These are phyloP conservation scores for Chrysochloris asiatica DNA, from an alignment of 2,113 vertebrate genomes.

Conservation along the genomic window DNA sequence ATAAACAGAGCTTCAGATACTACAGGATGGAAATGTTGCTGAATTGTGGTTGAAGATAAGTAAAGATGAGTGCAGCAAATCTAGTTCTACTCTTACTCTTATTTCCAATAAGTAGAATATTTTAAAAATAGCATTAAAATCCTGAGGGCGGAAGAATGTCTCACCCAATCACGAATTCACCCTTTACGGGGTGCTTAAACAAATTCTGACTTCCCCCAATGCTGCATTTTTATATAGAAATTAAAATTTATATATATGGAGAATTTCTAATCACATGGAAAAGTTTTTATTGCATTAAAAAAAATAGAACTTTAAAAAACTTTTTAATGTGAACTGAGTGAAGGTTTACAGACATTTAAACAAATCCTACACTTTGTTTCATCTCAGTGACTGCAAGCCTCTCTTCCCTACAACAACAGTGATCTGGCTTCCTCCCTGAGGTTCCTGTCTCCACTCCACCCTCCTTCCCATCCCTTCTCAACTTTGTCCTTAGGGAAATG, in stretches of 20 bases:
- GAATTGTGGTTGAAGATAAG: background rate
- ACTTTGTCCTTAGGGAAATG: too few relatives aligned
- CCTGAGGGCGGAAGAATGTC: background rate
- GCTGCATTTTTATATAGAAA: background rate
- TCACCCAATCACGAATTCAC: constrained; percentile 1
- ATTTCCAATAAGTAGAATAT: background rate
- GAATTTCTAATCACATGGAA: background rate
- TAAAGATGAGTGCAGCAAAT: background rate
- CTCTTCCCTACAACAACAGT: too few relatives aligned
- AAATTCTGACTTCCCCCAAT: background rate
- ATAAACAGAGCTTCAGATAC: background rate
- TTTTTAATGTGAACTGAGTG: too few relatives aligned
- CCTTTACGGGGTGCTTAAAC: background rate
- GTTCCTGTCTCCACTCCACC: too few relatives aligned
- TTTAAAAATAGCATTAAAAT: background rate
- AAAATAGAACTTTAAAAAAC: too few relatives aligned
- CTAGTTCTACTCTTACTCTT: background rate
- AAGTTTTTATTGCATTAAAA: background rate
- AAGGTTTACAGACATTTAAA: too few relatives aligned
- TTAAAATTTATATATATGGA: background rate
- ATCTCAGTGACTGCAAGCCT: too few relatives aligned
- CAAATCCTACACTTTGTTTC: too few relatives aligned
- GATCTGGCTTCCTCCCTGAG: too few relatives aligned
- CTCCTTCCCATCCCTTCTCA: too few relatives aligned
- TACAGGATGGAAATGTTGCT: background rate